phyloP scores from a whole-genome alignment of 2,113 vertebrate genomes.

The Deroptyus accipitrinus region DNA sequence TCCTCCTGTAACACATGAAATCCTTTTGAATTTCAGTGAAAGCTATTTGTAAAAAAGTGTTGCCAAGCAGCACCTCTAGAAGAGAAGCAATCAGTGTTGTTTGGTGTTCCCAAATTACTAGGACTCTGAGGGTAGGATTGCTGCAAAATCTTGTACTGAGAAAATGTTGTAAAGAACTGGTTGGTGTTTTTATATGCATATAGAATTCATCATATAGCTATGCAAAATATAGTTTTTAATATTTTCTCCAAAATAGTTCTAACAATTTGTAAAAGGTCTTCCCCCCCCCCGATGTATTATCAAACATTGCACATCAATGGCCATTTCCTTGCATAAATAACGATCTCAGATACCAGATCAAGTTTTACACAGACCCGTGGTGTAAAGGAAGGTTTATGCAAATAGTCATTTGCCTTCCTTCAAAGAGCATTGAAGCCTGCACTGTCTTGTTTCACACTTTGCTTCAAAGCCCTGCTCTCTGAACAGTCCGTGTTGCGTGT shows the following conservation, averaged over 20 bases:
- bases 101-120: neutral
- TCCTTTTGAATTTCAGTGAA: neutral
- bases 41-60: neutral
- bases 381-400: neutral
- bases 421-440: neutral
- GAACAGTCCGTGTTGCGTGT: rapidly evolving
- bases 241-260: neutral
- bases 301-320: neutral
- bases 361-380: neutral
- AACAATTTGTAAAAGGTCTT: neutral
- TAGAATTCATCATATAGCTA: neutral
- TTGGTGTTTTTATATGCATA: neutral
- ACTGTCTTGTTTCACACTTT: neutral
- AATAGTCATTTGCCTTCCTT: neutral
- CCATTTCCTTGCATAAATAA: neutral
- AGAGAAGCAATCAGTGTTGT: neutral
- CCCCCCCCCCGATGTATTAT: too few species aligned
- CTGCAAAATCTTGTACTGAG: neutral
- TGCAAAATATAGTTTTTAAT: neutral
- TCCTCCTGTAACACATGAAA: neutral
- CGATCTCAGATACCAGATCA: neutral
- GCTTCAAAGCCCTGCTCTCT: neutral
- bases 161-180: neutral
- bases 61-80: neutral
- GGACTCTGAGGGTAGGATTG: neutral